A percentile compares a stretch with the other conserved stretches of the same genome.
Evolutionary conservation across 2,888 invertebrate genomes (phyloP).

Genomic region (Heliconius aoede): DNA sequence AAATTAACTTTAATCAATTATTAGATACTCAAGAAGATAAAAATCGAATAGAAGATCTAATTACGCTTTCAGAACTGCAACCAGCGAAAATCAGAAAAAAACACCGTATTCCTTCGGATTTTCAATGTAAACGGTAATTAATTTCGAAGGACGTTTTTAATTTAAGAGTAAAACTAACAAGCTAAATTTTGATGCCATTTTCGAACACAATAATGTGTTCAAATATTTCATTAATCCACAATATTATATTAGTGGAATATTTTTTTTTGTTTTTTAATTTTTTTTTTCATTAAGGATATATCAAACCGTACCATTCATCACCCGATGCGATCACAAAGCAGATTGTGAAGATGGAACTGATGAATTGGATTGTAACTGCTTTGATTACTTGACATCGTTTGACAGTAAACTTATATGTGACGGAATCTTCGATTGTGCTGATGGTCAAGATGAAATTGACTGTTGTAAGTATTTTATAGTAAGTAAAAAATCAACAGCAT

Average conservation of each 20-base stretch:
- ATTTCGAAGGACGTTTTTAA: background rate
- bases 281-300: slow-evolving; percentile 78
- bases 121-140: slow-evolving; percentile 75
- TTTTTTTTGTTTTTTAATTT: too few relatives aligned
- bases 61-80: slow-evolving; percentile 57
- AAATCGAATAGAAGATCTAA: slow-evolving; percentile 58
- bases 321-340: slow-evolving; percentile 86
- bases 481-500: background rate
- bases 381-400: slow-evolving; percentile 84
- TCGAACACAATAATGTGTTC: background rate
- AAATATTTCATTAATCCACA: background rate
- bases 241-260: too few relatives aligned
- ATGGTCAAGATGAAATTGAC: slow-evolving; percentile 88
- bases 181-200: background rate
- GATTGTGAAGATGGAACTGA: slow-evolving; percentile 94
- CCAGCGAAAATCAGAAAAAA: slow-evolving; percentile 69
- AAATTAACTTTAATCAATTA: slow-evolving; percentile 7
- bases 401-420: slow-evolving; percentile 87
- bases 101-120: slow-evolving; percentile 63
- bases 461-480: slow-evolving; percentile 84
- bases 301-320: slow-evolving; percentile 84
- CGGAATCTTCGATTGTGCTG: slow-evolving; percentile 88
- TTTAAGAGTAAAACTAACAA: too few relatives aligned
- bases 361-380: slow-evolving; percentile 88
- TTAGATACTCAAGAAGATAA: slow-evolving; percentile 37